Base-by-base conservation (phyloP, 2,797 vertebrate genomes). In the Rhynchotus rufescens region DNA sequence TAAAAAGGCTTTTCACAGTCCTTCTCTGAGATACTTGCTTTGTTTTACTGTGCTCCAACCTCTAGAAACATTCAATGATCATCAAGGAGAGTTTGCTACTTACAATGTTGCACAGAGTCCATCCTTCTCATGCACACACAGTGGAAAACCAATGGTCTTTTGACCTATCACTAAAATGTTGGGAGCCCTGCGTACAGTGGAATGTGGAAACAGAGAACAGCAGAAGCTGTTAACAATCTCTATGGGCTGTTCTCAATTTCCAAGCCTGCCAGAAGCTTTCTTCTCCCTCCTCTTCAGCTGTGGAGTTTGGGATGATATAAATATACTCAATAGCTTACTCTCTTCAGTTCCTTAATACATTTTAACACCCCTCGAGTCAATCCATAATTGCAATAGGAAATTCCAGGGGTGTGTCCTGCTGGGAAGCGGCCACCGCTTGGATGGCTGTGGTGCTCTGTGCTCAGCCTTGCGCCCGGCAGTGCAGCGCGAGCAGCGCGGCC, bases 91-190 rank as follows among this genome's bases (percentile, higher is more conserved):
- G 67, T 52, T 89, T 84, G 88, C 36, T 66, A 40, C 30, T 67
- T 81, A 65, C 11, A 0, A 0, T 45, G 42, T 69, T 66, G 44
- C 38, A 56, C 32, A 69, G 34, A 47, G 36, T 32, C 6, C 0
- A 1, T 88, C 83, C 44, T 86, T 81, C 68, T 64, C 47, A 76
- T 68, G 62, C 52, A 79, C 26, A 61, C 5, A 3, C 45, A 36
- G 25, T 64, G 25, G 88, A 67, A 81, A 91, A 92, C 64, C 56
- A 86, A 88, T 52, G 40, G 23, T 81, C 83, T 88, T 86, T 80
- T 89, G 88, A 73, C 67, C 64, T 1, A 0, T 75, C 62, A 81
- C 42, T 89, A 81, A 94, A 86, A 64, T 60, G 57, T 64, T 71
- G 85, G 56, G 80, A 81, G 42, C 57, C 59, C 30, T 91, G 56